Conservation (phyloP, 2,888 invertebrate genomes). For the Myathropa florea region DNA sequence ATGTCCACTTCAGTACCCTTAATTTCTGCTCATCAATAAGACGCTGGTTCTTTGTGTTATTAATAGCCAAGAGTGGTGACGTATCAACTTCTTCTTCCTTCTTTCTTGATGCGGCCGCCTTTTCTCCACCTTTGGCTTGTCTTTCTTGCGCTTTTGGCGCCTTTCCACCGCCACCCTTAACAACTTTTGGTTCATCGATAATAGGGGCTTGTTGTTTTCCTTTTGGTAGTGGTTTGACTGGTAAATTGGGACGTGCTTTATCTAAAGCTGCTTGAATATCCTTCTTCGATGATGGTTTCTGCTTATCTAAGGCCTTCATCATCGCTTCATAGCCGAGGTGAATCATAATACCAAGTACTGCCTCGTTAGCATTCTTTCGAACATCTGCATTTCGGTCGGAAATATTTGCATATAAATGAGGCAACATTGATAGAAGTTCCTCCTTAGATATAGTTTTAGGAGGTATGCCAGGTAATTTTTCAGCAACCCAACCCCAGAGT, state of each 20-base stretch:
- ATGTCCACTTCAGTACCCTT: constrained; percentile 97
- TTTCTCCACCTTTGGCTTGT: constrained; percentile 71
- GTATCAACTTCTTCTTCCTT: constrained; percentile 93
- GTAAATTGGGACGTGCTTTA: constrained; percentile 91
- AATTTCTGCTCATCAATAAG: constrained; percentile 96
- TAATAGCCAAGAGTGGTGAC: constrained; percentile 89
- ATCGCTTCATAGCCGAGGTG: constrained; percentile 88
- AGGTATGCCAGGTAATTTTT: constrained; percentile 88
- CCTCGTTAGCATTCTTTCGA: constrained; percentile 93
- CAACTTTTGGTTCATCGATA: constrained; percentile 81
- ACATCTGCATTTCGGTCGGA: constrained; percentile 96
- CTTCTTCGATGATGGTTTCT: constrained; percentile 87
- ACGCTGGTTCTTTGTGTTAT: constrained; percentile 94
- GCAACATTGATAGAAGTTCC: constrained; percentile 89
- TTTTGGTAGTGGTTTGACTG: constrained; percentile 88
- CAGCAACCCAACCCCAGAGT: constrained; percentile 92
- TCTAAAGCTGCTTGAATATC: constrained; percentile 91
- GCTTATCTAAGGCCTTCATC: constrained; percentile 80
- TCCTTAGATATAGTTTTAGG: constrained; percentile 89
- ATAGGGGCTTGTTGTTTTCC: constrained; percentile 83
- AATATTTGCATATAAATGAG: constrained; percentile 89
- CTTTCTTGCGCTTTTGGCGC: constrained; percentile 71
- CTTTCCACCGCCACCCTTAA: constrained; percentile 75
- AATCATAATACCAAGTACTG: constrained; percentile 95
- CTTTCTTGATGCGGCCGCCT: constrained; percentile 83